Evolutionary conservation across 2,797 vertebrate species (phyloP).

Genomic region (Eulemur rubriventer): DNA sequence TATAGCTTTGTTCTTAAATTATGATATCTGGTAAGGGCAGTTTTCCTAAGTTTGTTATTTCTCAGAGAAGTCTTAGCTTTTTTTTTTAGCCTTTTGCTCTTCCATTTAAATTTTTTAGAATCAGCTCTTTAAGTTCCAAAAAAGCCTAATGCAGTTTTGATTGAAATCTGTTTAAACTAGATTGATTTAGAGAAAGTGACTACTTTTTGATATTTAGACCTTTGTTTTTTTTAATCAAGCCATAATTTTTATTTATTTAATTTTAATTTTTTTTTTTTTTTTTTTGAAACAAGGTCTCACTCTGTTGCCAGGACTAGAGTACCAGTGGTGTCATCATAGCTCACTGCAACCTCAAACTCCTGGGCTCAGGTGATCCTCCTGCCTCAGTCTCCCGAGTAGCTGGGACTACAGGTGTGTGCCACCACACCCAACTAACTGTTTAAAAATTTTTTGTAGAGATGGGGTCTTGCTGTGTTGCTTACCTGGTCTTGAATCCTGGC

Average conservation of each 20-base stretch:
- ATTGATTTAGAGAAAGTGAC: not conserved
- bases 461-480: too few relatives aligned
- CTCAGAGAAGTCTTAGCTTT: not conserved
- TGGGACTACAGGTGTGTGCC: not conserved
- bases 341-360: not conserved
- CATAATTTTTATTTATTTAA: not conserved
- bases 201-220: not conserved
- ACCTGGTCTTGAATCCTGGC: too few relatives aligned
- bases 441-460: too few relatives aligned
- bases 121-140: not conserved
- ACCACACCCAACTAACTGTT: too few relatives aligned
- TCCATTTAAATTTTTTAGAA: not conserved
- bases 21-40: too few relatives aligned
- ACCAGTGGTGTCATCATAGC: not conserved
- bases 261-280: not conserved
- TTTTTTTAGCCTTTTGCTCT: not conserved
- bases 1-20: not conserved
- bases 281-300: not conserved
- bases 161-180: not conserved
- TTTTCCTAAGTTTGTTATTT: not conserved
- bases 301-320: not conserved
- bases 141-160: not conserved
- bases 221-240: not conserved
- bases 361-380: not conserved
- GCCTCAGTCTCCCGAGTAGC: not conserved